Percentiles rank a stretch among this genome's conserved stretches.
phyloP scores from a whole-genome alignment of 2,888 invertebrate genomes.

The Nemurella pictetii region DNA sequence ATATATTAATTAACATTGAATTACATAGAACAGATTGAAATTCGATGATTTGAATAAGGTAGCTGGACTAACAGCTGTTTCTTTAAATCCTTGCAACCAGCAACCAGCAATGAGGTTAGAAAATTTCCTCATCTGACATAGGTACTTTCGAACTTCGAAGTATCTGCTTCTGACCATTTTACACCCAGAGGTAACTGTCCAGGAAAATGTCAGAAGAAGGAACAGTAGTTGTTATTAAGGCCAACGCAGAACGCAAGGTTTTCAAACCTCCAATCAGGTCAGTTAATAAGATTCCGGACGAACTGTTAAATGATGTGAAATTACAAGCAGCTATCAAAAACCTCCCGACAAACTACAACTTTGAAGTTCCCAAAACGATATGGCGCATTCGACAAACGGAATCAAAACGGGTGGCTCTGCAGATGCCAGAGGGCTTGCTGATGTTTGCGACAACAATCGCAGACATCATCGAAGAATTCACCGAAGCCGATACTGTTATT shows the following conservation, averaged over 20 bases:
- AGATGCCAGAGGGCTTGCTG: conserved; percentile 94
- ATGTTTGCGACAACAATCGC: conserved; percentile 91
- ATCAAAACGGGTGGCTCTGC: conserved; percentile 88
- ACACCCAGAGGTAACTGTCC: too few relatives aligned
- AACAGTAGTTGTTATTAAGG: conserved; percentile 65
- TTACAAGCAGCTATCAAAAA: conserved; percentile 71
- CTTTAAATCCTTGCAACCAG: too few relatives aligned
- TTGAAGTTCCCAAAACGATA: conserved; percentile 96
- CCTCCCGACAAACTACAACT: conserved; percentile 94
- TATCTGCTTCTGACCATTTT: too few relatives aligned
- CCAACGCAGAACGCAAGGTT: conserved; percentile 77
- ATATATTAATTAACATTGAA: too few relatives aligned
- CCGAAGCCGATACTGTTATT: conserved; percentile 87
- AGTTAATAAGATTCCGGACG: conserved; percentile 79
- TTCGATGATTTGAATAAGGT: too few relatives aligned
- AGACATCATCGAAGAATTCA: conserved; percentile 89
- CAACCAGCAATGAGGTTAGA: too few relatives aligned
- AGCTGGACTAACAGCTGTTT: too few relatives aligned
- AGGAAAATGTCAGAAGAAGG: conserved; percentile 6
- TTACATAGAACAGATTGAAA: too few relatives aligned
- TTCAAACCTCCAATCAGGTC: conserved; percentile 72
- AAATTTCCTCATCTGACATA: too few relatives aligned
- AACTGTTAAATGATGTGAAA: conserved; percentile 72
- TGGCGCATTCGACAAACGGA: conserved; percentile 89
- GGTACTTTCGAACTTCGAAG: too few relatives aligned